A percentile compares a stretch with the other conserved stretches of the same genome.
Conservation (phyloP, 2,797 vertebrate species). For the Cygnus olor region DNA sequence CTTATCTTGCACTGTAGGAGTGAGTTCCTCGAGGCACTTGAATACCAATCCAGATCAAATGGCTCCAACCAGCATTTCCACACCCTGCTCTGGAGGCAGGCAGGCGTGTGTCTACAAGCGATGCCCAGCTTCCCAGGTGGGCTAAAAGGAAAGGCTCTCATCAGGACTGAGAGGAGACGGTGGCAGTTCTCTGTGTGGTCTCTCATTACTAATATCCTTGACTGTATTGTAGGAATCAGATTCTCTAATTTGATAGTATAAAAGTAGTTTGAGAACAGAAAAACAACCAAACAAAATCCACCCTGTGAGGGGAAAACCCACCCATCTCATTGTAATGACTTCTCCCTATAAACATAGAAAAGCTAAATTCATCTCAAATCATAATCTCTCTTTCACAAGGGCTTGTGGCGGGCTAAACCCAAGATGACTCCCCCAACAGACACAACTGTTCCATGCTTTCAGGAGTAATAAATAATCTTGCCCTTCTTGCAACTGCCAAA, state of each 20-base stretch:
- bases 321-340: not conserved
- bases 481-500: not conserved
- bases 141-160: not conserved
- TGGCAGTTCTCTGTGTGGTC: not conserved
- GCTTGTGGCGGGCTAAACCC: not conserved
- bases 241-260: not conserved
- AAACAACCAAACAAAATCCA: not conserved
- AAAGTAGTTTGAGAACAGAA: not conserved
- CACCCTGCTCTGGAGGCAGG: not conserved
- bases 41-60: not conserved
- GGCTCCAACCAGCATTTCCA: not conserved
- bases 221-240: not conserved
- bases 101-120: not conserved
- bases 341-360: not conserved
- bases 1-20: not conserved
- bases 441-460: not conserved
- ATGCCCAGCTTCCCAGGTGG: not conserved
- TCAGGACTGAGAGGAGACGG: not conserved
- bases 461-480: not conserved
- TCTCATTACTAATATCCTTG: not conserved
- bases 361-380: not conserved
- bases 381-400: not conserved
- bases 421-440: not conserved
- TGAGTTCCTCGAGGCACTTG: not conserved
- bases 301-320: not conserved